Conservation (phyloP, 2,113 vertebrate species). For the Holacanthus passer region DNA sequence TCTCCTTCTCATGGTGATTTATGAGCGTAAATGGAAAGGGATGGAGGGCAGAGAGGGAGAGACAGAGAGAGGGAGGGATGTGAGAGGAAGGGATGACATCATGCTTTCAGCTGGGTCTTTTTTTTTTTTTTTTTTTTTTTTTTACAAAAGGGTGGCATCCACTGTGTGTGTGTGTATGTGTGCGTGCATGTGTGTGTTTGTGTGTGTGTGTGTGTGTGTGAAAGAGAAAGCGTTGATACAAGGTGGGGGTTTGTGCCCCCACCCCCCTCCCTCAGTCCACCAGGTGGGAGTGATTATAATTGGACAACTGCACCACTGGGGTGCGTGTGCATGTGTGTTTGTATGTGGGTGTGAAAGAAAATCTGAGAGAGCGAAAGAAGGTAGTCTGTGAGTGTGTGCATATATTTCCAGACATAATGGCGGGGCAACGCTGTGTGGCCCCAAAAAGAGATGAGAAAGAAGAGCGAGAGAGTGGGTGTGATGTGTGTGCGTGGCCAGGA, state of each 20-base stretch:
- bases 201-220: neutral
- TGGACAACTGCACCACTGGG: conserved; percentile 59
- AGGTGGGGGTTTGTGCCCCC: conserved; percentile 35
- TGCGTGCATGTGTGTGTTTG: conserved; percentile 5
- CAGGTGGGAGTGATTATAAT: conserved; percentile 70
- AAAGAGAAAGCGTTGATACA: conserved; percentile 18
- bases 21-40: conserved; percentile 61
- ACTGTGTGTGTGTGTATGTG: conserved; percentile 35
- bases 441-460: conserved; percentile 20
- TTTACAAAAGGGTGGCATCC: conserved; percentile 63
- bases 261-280: conserved; percentile 32
- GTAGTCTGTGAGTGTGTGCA: conserved; percentile 29
- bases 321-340: conserved; percentile 29
- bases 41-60: conserved; percentile 53
- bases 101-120: conserved; percentile 71
- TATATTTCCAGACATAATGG: conserved; percentile 47
- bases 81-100: conserved; percentile 76
- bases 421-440: conserved; percentile 19
- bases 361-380: conserved; percentile 43
- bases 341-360: conserved; percentile 42
- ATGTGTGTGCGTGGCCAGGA: neutral
- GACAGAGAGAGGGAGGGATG: conserved; percentile 43
- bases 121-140: no score
- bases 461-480: neutral
- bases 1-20: conserved; percentile 81